Evolutionary conservation across 2,888 invertebrate species (phyloP).

Genomic region (Crossocerus cetratus): DNA sequence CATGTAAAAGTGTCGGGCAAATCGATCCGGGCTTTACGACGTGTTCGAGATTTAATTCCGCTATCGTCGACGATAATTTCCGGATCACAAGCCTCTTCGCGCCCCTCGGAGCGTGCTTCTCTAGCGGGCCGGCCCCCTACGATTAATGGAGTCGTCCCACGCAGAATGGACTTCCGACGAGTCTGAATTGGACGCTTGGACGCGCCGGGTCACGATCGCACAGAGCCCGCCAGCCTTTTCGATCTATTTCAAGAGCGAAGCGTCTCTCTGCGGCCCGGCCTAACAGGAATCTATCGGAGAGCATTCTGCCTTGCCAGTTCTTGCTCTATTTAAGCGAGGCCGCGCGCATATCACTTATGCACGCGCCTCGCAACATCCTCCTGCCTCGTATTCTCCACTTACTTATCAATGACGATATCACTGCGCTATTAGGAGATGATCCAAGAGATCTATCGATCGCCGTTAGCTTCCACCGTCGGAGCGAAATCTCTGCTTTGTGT

Average conservation of each 20-base stretch:
- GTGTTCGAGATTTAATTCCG: neutral
- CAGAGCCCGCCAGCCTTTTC: conserved; percentile 19
- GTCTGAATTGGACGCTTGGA: conserved; percentile 11
- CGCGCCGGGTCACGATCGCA: conserved; percentile 40
- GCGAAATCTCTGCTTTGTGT: too few species aligned
- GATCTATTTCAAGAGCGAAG: conserved; percentile 50
- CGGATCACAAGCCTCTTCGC: neutral
- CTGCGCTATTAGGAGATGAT: too few species aligned
- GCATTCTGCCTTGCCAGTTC: conserved; percentile 29
- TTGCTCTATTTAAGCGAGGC: conserved; percentile 38
- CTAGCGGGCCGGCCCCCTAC: neutral
- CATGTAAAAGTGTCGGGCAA: too few species aligned
- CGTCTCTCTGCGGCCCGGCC: conserved; percentile 38
- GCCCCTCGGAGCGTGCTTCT: too few species aligned
- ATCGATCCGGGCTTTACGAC: too few species aligned
- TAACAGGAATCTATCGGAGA: conserved; percentile 30
- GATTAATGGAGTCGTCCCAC: conserved; percentile 19
- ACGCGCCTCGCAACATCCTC: too few species aligned
- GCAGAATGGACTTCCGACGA: conserved; percentile 28
- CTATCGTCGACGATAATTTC: neutral
- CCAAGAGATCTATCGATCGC: too few species aligned
- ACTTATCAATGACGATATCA: too few species aligned
- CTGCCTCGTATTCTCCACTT: too few species aligned
- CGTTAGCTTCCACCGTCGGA: too few species aligned
- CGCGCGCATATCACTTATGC: neutral